These are phyloP conservation scores for Botrylloides violaceus DNA, from an alignment of 23 tunicate species.

Conservation along the genomic window DNA sequence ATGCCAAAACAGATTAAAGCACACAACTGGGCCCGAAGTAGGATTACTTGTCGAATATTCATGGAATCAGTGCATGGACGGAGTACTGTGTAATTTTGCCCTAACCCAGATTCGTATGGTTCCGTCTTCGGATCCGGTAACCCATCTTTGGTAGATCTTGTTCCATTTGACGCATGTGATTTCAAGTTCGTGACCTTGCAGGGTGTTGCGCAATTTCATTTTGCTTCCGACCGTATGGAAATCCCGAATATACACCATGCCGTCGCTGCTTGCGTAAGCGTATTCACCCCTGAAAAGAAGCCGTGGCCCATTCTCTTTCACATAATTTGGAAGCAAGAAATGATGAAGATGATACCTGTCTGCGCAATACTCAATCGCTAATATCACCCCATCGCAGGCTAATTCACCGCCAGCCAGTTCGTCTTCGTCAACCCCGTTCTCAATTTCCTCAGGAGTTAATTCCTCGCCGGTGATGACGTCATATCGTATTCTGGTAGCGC, in stretches of 20 bases:
- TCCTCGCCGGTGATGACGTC: slow-evolving; percentile 13
- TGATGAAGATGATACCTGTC: slow-evolving; percentile 30
- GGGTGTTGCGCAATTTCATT: slow-evolving; percentile 68
- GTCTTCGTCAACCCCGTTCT: slow-evolving; percentile 21
- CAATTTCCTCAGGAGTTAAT: slow-evolving; percentile 17
- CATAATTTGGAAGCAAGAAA: background rate
- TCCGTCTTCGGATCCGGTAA: slow-evolving; percentile 84
- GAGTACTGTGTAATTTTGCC: too few relatives aligned
- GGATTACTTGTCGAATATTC: too few relatives aligned
- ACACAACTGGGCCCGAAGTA: too few relatives aligned
- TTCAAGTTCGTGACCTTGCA: slow-evolving; percentile 92
- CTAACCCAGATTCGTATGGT: slow-evolving; percentile 85
- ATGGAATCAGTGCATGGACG: too few relatives aligned
- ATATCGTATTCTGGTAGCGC: slow-evolving; percentile 7
- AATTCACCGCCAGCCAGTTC: slow-evolving; percentile 29
- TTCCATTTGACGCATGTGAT: slow-evolving; percentile 70
- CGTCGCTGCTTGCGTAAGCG: slow-evolving; percentile 87
- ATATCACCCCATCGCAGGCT: slow-evolving; percentile 87
- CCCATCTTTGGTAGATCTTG: slow-evolving; percentile 68
- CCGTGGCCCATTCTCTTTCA: background rate
- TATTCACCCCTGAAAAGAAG: slow-evolving; percentile 59
- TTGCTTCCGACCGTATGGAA: slow-evolving; percentile 63
- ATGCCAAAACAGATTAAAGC: too few relatives aligned
- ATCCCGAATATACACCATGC: slow-evolving; percentile 84
- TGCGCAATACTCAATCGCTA: slow-evolving; percentile 72